Evolutionary conservation across 2,113 vertebrate genomes (phyloP).

Genomic region (Seriola quinqueradiata): DNA sequence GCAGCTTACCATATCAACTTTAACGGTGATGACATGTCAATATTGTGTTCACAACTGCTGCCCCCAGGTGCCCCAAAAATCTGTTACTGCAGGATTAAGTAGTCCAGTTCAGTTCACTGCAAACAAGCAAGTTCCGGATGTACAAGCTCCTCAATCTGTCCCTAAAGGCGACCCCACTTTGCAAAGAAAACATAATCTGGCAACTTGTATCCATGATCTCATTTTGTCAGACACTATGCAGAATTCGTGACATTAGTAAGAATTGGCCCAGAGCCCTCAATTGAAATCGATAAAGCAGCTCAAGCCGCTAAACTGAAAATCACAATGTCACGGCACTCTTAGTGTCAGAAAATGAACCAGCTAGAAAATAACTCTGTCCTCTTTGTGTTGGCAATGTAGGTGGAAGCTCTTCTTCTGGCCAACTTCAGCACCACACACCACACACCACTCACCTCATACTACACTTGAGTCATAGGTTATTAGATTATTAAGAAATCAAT

Average conservation of each 20-base stretch:
- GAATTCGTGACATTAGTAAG: not conserved
- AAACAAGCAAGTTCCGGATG: no score
- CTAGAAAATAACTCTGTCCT: not conserved
- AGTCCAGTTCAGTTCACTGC: no score
- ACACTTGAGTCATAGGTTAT: not conserved
- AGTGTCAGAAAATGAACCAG: not conserved
- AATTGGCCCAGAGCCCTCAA: not conserved
- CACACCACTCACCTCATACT: not conserved
- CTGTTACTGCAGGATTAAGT: no score
- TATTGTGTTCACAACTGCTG: no score
- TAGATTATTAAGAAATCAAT: slow-evolving; percentile 11
- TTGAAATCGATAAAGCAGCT: not conserved
- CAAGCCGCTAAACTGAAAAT: not conserved
- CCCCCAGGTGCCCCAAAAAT: no score
- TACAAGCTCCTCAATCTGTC: no score
- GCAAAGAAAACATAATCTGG: no score
- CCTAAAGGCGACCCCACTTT: no score
- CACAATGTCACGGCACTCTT: not conserved
- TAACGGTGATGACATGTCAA: no score
- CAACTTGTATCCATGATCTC: not conserved
- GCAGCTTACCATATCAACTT: no score
- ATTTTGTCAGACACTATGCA: not conserved
- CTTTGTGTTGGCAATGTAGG: not conserved
- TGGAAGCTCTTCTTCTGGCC: not conserved
- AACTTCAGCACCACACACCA: not conserved